phyloP scores from a whole-genome alignment of 1,140 invertebrate genomes.

The Chrysomallon squamiferum region DNA sequence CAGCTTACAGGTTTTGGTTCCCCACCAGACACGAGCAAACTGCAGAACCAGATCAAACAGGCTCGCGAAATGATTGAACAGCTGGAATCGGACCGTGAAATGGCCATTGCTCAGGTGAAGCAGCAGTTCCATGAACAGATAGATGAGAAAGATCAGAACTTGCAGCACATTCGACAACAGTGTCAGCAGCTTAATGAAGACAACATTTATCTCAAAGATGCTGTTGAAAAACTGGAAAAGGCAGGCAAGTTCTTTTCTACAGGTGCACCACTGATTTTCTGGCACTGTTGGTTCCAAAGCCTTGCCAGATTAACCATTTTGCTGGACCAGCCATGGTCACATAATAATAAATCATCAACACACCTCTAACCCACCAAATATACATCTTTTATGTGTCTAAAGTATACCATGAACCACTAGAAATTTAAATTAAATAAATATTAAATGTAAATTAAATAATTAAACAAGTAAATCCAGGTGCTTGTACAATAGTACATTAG shows the following conservation, averaged over 20 bases:
- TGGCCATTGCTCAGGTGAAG: conserved; percentile 56
- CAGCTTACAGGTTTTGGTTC: neutral
- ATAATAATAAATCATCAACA: too few relatives aligned
- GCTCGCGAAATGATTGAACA: conserved; percentile 55
- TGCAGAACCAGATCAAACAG: conserved; percentile 54
- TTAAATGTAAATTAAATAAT: too few relatives aligned
- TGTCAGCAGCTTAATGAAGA: conserved; percentile 70
- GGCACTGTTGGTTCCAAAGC: too few relatives aligned
- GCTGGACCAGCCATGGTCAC: too few relatives aligned
- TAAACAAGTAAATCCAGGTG: too few relatives aligned
- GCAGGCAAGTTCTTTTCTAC: conserved; percentile 38
- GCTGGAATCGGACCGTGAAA: conserved; percentile 51
- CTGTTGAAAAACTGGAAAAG: conserved; percentile 62
- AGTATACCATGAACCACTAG: too few relatives aligned
- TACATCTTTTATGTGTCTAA: too few relatives aligned
- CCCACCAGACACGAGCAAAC: conserved; percentile 32
- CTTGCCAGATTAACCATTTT: too few relatives aligned
- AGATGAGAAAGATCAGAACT: conserved; percentile 69
- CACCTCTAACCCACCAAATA: too few relatives aligned
- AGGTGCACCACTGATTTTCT: too few relatives aligned
- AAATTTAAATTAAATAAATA: too few relatives aligned
- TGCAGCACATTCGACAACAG: conserved; percentile 56
- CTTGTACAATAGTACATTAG: too few relatives aligned
- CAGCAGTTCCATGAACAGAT: conserved; percentile 55
- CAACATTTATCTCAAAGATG: conserved; percentile 56